phyloP scores from a whole-genome alignment of 2,888 invertebrate species.

The Drosophila vallismaia region DNA sequence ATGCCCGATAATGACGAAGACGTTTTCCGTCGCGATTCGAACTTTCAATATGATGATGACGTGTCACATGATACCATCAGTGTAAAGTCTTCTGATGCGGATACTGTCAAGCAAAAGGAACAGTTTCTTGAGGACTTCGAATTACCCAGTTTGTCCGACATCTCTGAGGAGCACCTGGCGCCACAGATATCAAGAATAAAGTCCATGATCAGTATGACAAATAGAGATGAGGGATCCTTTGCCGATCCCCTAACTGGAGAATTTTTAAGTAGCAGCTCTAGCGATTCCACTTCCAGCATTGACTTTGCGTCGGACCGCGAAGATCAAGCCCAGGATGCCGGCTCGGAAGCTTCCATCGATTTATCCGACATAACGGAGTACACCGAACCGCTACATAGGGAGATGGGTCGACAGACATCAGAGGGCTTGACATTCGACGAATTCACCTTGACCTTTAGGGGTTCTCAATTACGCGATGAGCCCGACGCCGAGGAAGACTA shows the following conservation, averaged over 20 bases:
- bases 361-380: slow-evolving; percentile 13
- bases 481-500: fast-evolving
- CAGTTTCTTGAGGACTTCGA: slow-evolving; percentile 60
- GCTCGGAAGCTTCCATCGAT: not conserved
- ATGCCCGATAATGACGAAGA: not conserved
- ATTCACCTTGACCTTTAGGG: not conserved
- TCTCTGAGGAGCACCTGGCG: slow-evolving; percentile 36
- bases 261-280: not conserved
- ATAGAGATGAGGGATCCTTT: slow-evolving; percentile 34
- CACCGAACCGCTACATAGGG: not conserved
- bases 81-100: not conserved
- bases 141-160: slow-evolving; percentile 51
- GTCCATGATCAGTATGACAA: not conserved
- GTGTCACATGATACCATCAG: not conserved
- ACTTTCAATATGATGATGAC: not conserved
- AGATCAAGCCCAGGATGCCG: not conserved
- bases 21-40: slow-evolving; percentile 1
- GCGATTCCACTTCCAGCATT: not conserved
- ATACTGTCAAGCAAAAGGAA: slow-evolving; percentile 35
- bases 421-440: not conserved
- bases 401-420: not conserved
- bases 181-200: not conserved
- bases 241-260: slow-evolving; percentile 43
- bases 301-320: not conserved
- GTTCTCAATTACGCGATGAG: not conserved